Conservation (phyloP, 2,797 vertebrate genomes). For the Xenops minutus region DNA sequence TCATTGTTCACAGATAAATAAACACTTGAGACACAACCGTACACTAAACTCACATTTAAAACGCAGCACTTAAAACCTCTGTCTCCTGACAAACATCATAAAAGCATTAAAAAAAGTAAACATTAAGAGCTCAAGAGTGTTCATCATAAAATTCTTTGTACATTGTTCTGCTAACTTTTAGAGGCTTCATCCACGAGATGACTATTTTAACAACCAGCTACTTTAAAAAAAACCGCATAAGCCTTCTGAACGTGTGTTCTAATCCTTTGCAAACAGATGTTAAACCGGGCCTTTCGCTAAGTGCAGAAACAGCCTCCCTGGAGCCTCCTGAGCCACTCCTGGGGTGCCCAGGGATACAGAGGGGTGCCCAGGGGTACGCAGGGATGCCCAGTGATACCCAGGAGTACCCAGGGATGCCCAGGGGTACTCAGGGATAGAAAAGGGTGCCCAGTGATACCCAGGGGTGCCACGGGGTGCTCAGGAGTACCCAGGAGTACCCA, state of each 20-base stretch:
- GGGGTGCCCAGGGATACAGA: too few relatives aligned
- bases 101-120: neutral
- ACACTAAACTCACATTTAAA: neutral
- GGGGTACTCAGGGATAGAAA: too few relatives aligned
- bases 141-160: neutral
- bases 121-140: accelerated
- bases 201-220: neutral
- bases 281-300: neutral
- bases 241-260: neutral
- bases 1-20: neutral
- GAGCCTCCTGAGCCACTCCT: neutral
- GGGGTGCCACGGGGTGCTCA: too few relatives aligned
- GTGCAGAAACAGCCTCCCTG: neutral
- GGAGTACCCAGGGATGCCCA: too few relatives aligned
- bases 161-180: neutral
- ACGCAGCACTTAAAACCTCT: accelerated
- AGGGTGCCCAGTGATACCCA: too few relatives aligned
- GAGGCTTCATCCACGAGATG: neutral
- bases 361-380: too few relatives aligned
- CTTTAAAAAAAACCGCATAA: neutral
- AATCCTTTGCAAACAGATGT: neutral
- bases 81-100: accelerated
- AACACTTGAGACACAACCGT: neutral
- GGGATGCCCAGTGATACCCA: too few relatives aligned
- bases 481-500: too few relatives aligned